Base-by-base conservation (phyloP, 2,113 vertebrate genomes). In the Catagonus wagneri region DNA sequence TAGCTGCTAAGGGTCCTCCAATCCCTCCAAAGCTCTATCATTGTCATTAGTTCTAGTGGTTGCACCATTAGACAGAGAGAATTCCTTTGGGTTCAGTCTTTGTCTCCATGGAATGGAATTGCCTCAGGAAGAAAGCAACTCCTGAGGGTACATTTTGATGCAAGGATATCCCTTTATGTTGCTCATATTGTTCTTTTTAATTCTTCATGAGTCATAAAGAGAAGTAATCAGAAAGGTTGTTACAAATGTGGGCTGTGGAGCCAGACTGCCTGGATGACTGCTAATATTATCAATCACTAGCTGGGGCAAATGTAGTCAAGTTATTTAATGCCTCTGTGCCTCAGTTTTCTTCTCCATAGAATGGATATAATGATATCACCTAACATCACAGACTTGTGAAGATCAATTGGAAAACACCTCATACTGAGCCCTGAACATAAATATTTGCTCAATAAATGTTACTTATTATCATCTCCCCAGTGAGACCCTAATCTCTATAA, bases 331-430 rank as follows among this genome's bases (percentile, higher is more conserved):
- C 32, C 63, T 39, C 32, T 36, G 2, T 89, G 65, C 44, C 56
- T 95, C 81, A 44, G 13, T 90, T 72, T 97, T 80, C 52, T 83
- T 71, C 72, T 84, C 66, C 68, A 32, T 84, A 25, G 54, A 56
- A 87, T 80, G 71, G 23, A 20, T 56, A 50, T 56, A 36, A 14
- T 65, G 39, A 50, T 61, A 71, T 36, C 63, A 44, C 7, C 36
- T 72, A 74, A 50, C 34, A 16, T 75, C 58, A 81, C 58, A 68
- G 32, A 76, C 22, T 75, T 93, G 34, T 83, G 61, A 85, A 56
- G 34, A 54, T 27, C 52, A 29, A 80, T 39, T 52, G 19, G 44
- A 78, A 92, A 94, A 39, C 52, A 58, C 34, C 34, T 60, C 72
- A 68, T n/a, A 39, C 6, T 14, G 11, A 36, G 2, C 20, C 50